phyloP scores from a whole-genome alignment of 2,113 vertebrate species.

The Vimba vimba region DNA sequence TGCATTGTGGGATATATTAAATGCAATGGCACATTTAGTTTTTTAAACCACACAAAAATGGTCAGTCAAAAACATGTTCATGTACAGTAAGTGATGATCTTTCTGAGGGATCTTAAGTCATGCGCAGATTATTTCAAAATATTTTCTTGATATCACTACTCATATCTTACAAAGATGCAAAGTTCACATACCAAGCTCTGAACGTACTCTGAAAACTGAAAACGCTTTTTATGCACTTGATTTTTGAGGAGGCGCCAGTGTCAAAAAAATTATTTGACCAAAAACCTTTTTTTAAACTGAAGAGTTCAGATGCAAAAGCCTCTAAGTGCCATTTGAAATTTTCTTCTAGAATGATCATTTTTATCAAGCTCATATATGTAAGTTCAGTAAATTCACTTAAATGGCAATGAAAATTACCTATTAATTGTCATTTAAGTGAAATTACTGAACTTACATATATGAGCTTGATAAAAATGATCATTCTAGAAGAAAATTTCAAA shows the following conservation, averaged over 20 bases:
- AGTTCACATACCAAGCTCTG: neutral
- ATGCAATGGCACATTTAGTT: neutral
- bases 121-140: neutral
- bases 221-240: neutral
- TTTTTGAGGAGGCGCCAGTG: neutral
- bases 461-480: too few species aligned
- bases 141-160: neutral
- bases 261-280: neutral
- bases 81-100: neutral
- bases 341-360: too few species aligned
- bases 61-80: neutral
- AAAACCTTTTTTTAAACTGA: neutral
- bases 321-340: too few species aligned
- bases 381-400: too few species aligned
- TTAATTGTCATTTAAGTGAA: too few species aligned
- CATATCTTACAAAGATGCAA: neutral
- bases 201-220: neutral
- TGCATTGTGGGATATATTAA: constrained; percentile 19
- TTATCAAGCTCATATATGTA: too few species aligned
- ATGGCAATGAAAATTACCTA: too few species aligned
- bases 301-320: too few species aligned
- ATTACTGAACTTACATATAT: too few species aligned
- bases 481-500: too few species aligned
- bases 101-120: neutral
- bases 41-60: neutral